Evolutionary conservation across 2,797 vertebrate species (phyloP).

Genomic region (Pseudomugil gertrudae): DNA sequence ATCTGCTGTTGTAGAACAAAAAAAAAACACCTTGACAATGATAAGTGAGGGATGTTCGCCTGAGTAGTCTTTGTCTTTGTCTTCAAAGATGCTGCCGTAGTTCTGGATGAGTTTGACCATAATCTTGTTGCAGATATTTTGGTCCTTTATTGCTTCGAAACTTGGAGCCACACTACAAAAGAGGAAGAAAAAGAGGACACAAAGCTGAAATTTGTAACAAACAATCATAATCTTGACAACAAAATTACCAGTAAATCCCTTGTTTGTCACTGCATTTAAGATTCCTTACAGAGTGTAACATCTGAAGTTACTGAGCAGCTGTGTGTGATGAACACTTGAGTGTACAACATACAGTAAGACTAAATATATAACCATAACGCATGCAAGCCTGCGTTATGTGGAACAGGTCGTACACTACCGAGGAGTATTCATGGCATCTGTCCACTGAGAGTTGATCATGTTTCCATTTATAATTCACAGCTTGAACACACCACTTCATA

Average conservation of each 20-base stretch:
- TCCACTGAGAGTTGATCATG: constrained; percentile 15
- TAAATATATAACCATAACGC: constrained; percentile 49
- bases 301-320: constrained; percentile 46
- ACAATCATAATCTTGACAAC: not conserved
- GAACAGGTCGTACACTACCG: constrained; percentile 58
- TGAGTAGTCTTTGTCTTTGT: constrained; percentile 5
- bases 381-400: constrained; percentile 11
- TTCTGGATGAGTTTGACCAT: constrained; percentile 90
- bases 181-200: not conserved
- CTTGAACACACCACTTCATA: constrained; percentile 12
- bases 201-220: not conserved
- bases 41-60: constrained; percentile 33
- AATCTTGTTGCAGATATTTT: constrained; percentile 92
- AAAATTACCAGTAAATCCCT: constrained; percentile 4
- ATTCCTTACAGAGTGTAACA: not conserved
- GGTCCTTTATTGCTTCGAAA: constrained; percentile 89
- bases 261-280: constrained; percentile 9
- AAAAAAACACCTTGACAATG: constrained; percentile 63
- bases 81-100: constrained; percentile 85
- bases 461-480: constrained; percentile 1
- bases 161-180: constrained; percentile 85
- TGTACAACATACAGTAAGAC: constrained; percentile 23
- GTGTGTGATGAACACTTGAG: constrained; percentile 27
- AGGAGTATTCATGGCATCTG: constrained; percentile 15
- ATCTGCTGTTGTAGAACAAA: constrained; percentile 26